Evolutionary conservation across 2,888 invertebrate species (phyloP), one percentile per base, ranked within the genome.

Genomic region (Pseudoips prasinana): DNA sequence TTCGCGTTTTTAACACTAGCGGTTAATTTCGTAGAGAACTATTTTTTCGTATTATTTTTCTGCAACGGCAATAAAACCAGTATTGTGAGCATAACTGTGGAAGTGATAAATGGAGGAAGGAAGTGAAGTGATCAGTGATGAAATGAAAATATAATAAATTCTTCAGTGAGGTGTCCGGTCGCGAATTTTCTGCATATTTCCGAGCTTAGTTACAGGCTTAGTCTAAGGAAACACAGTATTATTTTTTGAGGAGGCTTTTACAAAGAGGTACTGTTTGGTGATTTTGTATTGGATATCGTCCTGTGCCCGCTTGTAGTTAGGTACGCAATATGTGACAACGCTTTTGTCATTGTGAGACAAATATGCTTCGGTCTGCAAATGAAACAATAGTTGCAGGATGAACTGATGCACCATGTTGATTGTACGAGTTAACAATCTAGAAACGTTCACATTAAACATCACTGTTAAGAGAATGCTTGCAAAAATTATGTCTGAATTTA

Each of bases 211-310:
- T 64, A 52, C 63, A 65, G 66, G 84, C 83, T 86, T 83, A 85
- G 84, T 84, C 58, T 10, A 56, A 59, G 62, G 56, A 60, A 51
- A 57, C 55, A 59, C 58, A 57, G 59, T 62, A 63, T 65, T 65
- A 58, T 60, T 61, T 57, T 64, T 61, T 62, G 33, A 61, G 68
- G 66, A 67, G 66, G 53, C 64, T 64, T 56, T 63, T 68, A 68
- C 65, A 53, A 57, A 61, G 79, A 85, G 85, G 85, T 85, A 85
- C 69, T 55, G 64, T 77, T 72, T 69, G 70, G 72, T 65, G 64
- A 64, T 75, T 74, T 78, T 78, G 78, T 85, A 73, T 85, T 86
- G 86, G 85, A 77, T 86, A 82, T 84, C 80, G 78, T 78, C 72
- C 67, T 78, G 73, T 80, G 78, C 63, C 58, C 64, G 82, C 82